Evolutionary conservation across 2,888 invertebrate genomes (phyloP).

Genomic region (Morpho achilles): DNA sequence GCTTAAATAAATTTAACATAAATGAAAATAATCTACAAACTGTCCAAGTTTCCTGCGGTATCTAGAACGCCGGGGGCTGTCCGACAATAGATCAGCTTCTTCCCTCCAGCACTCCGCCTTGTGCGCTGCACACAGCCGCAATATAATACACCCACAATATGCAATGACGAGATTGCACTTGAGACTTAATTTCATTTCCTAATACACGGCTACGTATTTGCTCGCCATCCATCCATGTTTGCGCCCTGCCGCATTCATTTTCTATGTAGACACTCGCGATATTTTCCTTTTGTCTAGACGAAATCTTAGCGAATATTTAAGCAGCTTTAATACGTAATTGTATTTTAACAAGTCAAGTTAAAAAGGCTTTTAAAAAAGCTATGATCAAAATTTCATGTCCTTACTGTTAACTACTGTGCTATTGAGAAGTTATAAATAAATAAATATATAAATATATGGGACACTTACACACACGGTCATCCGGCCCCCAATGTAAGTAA

Average conservation of each 20-base stretch:
- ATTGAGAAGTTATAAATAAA: too few species aligned
- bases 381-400: too few species aligned
- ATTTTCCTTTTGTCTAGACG: constrained; percentile 79
- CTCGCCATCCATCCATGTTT: constrained; percentile 66
- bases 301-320: constrained; percentile 77
- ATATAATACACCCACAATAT: constrained; percentile 34
- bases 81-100: constrained; percentile 33
- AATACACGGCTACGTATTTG: constrained; percentile 66
- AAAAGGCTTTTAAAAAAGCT: too few species aligned
- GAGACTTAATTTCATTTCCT: constrained; percentile 74
- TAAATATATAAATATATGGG: too few species aligned
- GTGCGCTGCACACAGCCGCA: constrained; percentile 26
- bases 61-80: constrained; percentile 34
- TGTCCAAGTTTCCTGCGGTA: constrained; percentile 32
- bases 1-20: constrained; percentile 26
- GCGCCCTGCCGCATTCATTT: constrained; percentile 64
- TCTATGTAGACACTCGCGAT: constrained; percentile 60
- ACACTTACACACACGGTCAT: too few species aligned
- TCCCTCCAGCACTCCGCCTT: constrained; percentile 28
- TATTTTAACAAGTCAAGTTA: too few species aligned
- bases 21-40: constrained; percentile 32
- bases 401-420: too few species aligned
- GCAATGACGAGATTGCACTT: constrained; percentile 57
- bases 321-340: constrained; percentile 28
- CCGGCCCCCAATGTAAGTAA: too few species aligned